Conservation (phyloP, 2,113 vertebrate species). For the Phyllostomus hastatus region DNA sequence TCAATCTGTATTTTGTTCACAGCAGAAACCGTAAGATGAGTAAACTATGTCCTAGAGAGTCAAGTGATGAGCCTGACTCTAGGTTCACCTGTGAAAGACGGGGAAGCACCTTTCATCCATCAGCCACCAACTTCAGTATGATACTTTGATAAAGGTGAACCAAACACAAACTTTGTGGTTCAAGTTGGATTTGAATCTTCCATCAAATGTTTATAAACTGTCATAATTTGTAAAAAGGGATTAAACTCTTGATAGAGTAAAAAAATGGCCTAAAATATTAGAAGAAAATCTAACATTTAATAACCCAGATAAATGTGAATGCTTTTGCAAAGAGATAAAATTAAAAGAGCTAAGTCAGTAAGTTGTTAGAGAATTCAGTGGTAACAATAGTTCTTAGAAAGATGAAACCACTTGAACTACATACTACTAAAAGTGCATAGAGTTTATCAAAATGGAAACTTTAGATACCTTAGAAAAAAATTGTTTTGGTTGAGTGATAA, state of each 20-base stretch:
- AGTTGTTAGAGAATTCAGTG: background rate
- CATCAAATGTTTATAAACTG: background rate
- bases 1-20: background rate
- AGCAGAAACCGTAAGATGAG: background rate
- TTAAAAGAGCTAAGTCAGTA: background rate
- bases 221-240: background rate
- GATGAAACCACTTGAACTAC: background rate
- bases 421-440: background rate
- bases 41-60: background rate
- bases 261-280: background rate
- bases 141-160: background rate
- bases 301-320: background rate
- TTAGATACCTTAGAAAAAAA: background rate
- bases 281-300: background rate
- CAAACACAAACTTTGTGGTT: background rate
- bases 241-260: background rate
- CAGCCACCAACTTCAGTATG: background rate
- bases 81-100: background rate
- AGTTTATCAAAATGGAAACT: background rate
- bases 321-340: background rate
- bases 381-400: background rate
- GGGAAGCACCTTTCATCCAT: background rate
- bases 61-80: background rate
- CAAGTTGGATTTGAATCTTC: background rate
- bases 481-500: background rate